phyloP scores from a whole-genome alignment of 2,888 invertebrate genomes.

The Drosophila koepferae region DNA sequence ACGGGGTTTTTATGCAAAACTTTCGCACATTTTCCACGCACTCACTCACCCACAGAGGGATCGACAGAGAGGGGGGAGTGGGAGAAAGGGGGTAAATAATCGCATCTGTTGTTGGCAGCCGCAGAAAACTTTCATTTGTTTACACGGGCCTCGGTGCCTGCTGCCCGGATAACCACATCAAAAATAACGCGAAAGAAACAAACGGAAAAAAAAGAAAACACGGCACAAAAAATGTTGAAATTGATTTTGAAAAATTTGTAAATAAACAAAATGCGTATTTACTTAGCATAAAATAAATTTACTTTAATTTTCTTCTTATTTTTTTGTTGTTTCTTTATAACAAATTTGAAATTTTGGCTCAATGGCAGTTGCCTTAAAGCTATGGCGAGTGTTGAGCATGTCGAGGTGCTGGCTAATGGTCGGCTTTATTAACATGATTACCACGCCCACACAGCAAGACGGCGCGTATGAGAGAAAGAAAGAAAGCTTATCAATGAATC shows the following conservation, averaged over 20 bases:
- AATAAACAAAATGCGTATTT: slow-evolving; percentile 70
- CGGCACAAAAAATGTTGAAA: slow-evolving; percentile 57
- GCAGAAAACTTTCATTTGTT: slow-evolving; percentile 70
- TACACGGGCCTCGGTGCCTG: slow-evolving; percentile 48
- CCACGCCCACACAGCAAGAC: slow-evolving; percentile 37
- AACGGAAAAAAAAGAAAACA: not conserved
- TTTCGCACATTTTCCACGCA: slow-evolving; percentile 39
- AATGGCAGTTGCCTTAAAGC: slow-evolving; percentile 38
- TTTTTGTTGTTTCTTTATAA: slow-evolving; percentile 5
- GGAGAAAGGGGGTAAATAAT: slow-evolving; percentile 10
- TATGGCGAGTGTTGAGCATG: not conserved
- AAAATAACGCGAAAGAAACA: slow-evolving; percentile 59
- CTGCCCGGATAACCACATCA: slow-evolving; percentile 72
- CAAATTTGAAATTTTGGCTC: slow-evolving; percentile 17
- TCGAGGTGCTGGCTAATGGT: slow-evolving; percentile 51
- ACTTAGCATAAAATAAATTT: slow-evolving; percentile 32
- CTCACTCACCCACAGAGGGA: not conserved
- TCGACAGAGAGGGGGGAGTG: not conserved
- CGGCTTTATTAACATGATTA: slow-evolving; percentile 74
- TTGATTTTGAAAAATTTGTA: slow-evolving; percentile 73
- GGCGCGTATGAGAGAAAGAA: slow-evolving; percentile 1
- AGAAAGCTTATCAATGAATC: slow-evolving; percentile 79
- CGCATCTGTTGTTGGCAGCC: slow-evolving; percentile 67
- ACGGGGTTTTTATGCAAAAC: slow-evolving; percentile 35
- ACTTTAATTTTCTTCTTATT: not conserved